Conservation (phyloP, 2,797 vertebrate species). For the Taeniopygia guttata region DNA sequence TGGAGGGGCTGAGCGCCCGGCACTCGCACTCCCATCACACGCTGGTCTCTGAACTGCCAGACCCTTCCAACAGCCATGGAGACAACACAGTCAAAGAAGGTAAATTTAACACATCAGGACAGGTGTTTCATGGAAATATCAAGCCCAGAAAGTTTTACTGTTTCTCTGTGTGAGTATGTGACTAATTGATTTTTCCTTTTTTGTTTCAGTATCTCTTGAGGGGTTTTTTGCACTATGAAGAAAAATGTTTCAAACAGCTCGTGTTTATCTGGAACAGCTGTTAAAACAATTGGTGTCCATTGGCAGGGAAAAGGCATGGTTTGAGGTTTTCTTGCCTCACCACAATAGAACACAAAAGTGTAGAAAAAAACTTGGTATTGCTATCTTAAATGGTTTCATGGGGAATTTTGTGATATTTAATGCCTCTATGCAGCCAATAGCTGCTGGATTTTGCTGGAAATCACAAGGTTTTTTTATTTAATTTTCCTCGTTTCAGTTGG, state of each 20-base stretch:
- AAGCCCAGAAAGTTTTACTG: neutral
- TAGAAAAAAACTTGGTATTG: neutral
- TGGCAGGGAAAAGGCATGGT: neutral
- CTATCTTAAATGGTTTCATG: neutral
- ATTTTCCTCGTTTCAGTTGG: neutral
- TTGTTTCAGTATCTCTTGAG: neutral
- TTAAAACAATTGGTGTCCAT: neutral
- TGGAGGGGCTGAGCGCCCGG: constrained; percentile 89
- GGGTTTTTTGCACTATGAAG: neutral
- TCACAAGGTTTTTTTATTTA: neutral
- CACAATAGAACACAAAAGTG: neutral
- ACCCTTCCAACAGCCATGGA: constrained; percentile 95
- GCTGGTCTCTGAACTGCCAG: constrained; percentile 87
- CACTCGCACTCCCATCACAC: constrained; percentile 97
- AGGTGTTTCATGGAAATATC: neutral
- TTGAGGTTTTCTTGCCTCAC: neutral
- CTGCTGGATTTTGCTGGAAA: neutral
- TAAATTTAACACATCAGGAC: neutral
- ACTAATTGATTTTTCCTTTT: neutral
- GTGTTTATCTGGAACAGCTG: neutral
- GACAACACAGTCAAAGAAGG: constrained; percentile 92
- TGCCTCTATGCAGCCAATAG: neutral
- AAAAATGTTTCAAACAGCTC: neutral
- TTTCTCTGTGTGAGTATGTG: neutral
- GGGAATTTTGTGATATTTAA: neutral